Conservation (phyloP, 2,113 vertebrate genomes). For the Embiotoca jacksoni region DNA sequence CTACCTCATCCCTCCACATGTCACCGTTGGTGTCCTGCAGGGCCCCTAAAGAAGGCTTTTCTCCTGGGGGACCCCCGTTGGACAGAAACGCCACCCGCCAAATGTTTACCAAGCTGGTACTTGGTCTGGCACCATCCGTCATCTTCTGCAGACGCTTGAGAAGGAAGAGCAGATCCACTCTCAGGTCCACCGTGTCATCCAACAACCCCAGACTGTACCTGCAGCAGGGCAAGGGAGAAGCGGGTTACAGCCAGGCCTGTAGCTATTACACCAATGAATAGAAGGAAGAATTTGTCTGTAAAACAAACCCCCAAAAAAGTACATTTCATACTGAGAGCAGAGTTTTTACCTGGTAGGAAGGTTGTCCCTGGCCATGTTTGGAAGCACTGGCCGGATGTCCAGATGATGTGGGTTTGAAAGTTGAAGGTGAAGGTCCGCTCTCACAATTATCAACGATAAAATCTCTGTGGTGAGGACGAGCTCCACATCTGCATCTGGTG, state of each 20-base stretch:
- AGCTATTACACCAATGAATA: no score
- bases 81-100: conserved; percentile 52
- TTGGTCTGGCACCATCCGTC: conserved; percentile 33
- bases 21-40: conserved; percentile 57
- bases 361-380: conserved; percentile 70
- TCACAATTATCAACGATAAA: conserved; percentile 58
- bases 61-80: conserved; percentile 12
- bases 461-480: conserved; percentile 80
- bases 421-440: conserved; percentile 85
- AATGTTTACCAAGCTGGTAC: conserved; percentile 62
- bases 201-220: conserved; percentile 75
- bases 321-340: neutral
- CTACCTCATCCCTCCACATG: conserved; percentile 54
- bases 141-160: conserved; percentile 78
- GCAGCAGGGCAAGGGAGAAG: conserved; percentile 5
- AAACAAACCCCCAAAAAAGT: neutral
- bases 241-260: neutral
- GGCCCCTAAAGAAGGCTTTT: conserved; percentile 22
- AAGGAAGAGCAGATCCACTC: conserved; percentile 82
- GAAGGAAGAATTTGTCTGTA: neutral
- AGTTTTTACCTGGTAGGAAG: conserved; percentile 78
- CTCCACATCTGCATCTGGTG: conserved; percentile 77
- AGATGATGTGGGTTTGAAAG: conserved; percentile 79
- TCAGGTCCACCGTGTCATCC: conserved; percentile 72
- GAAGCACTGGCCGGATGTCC: conserved; percentile 77